phyloP scores from a whole-genome alignment of 1,140 invertebrate genomes.

The Apis laboriosa region DNA sequence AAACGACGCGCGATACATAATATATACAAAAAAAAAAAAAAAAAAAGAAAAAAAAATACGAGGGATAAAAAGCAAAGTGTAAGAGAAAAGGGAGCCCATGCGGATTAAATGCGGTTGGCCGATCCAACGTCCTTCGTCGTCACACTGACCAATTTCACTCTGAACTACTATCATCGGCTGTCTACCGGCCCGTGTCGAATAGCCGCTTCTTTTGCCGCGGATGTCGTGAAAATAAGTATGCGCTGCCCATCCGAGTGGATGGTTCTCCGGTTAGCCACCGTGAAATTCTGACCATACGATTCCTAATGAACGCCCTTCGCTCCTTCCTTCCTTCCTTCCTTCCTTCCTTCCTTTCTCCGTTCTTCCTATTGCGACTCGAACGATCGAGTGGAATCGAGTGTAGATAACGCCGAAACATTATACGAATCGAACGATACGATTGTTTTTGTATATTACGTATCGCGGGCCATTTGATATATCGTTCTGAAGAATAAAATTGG shows the following conservation, averaged over 20 bases:
- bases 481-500: too few relatives aligned
- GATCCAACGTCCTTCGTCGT: constrained; percentile 61
- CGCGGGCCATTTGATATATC: too few relatives aligned
- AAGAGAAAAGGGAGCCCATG: constrained; percentile 16
- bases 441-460: too few relatives aligned
- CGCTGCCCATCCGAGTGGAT: constrained; percentile 43
- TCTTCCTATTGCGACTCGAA: too few relatives aligned
- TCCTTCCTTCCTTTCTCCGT: too few relatives aligned
- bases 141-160: constrained; percentile 65
- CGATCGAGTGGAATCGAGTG: too few relatives aligned
- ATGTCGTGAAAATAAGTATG: constrained; percentile 68
- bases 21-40: background rate
- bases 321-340: background rate
- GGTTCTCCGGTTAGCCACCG: constrained; percentile 39
- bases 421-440: too few relatives aligned
- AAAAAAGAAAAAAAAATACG: background rate
- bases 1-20: too few relatives aligned
- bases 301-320: constrained; percentile 51
- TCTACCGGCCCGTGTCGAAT: constrained; percentile 61
- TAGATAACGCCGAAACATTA: too few relatives aligned
- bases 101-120: constrained; percentile 53
- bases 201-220: constrained; percentile 66
- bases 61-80: background rate
- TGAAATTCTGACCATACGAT: constrained; percentile 59
- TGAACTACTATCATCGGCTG: constrained; percentile 63